Percentiles rank a stretch among this genome's conserved stretches.
Conservation (phyloP, 2,888 invertebrate species). For the Venustoraphidia nigricollis region DNA sequence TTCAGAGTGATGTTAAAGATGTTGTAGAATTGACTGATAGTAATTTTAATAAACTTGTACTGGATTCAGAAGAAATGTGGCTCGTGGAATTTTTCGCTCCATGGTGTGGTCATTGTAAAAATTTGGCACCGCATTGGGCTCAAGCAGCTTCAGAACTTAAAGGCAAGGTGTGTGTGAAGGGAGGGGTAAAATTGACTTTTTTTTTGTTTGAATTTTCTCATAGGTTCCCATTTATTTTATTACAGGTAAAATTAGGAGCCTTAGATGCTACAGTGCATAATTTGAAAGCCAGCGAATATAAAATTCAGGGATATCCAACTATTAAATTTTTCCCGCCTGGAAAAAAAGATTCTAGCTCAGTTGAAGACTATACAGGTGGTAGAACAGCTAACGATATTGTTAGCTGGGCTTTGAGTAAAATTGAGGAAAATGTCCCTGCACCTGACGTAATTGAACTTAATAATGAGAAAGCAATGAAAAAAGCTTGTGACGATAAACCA, state of each 20-base stretch:
- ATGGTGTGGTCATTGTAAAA: conserved; percentile 96
- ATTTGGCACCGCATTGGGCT: conserved; percentile 91
- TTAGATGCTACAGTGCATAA: conserved; percentile 90
- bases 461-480: conserved; percentile 44
- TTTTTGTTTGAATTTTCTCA: background rate
- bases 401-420: conserved; percentile 72
- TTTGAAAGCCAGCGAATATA: conserved; percentile 64
- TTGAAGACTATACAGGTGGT: conserved; percentile 83
- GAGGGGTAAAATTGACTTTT: background rate
- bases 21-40: conserved; percentile 90
- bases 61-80: conserved; percentile 92
- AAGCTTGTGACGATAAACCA: conserved; percentile 72
- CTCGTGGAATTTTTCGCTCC: conserved; percentile 96
- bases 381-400: conserved; percentile 83
- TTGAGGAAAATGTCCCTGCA: conserved; percentile 73
- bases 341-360: conserved; percentile 49
- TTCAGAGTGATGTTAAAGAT: conserved; percentile 32
- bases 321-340: conserved; percentile 82
- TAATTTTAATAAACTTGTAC: conserved; percentile 85
- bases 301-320: conserved; percentile 88
- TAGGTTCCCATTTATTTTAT: background rate
- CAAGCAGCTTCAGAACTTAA: conserved; percentile 87
- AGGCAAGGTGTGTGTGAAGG: conserved; percentile 66
- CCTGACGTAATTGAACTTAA: conserved; percentile 61
- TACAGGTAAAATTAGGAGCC: conserved; percentile 74